Evolutionary conservation across 2,888 invertebrate species (phyloP).

Genomic region (Torymus texanus): DNA sequence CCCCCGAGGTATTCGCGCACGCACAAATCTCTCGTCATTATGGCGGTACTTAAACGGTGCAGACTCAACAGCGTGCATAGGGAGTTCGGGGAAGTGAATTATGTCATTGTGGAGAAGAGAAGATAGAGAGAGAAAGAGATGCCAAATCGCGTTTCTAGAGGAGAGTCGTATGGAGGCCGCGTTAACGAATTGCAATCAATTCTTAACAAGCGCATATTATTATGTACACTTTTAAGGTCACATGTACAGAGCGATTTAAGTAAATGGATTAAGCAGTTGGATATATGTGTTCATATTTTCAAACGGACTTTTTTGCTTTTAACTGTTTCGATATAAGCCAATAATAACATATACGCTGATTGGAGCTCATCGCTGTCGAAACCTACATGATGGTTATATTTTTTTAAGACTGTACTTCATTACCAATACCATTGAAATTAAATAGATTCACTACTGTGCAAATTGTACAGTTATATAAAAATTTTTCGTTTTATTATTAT

Average conservation of each 20-base stretch:
- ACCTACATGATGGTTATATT: too few relatives aligned
- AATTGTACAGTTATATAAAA: constrained; percentile 49
- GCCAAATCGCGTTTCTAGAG: constrained; percentile 6
- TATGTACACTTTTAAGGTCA: constrained; percentile 53
- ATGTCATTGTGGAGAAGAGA: constrained; percentile 15
- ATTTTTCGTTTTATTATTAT: constrained; percentile 16
- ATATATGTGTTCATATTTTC: not conserved
- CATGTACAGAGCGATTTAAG: constrained; percentile 34
- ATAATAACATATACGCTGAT: too few relatives aligned
- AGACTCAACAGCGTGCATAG: constrained; percentile 16
- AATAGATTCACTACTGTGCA: constrained; percentile 29
- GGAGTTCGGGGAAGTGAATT: constrained; percentile 44
- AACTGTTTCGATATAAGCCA: too few relatives aligned
- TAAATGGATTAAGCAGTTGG: constrained; percentile 9
- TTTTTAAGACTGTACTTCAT: not conserved
- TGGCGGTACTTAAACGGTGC: constrained; percentile 15
- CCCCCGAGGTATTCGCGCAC: constrained; percentile 4
- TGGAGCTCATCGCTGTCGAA: too few relatives aligned
- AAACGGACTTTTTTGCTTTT: too few relatives aligned
- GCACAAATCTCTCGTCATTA: not conserved
- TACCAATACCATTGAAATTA: constrained; percentile 7
- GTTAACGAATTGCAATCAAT: constrained; percentile 46
- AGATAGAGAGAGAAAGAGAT: not conserved
- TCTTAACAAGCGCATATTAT: constrained; percentile 49
- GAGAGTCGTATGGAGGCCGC: constrained; percentile 21